Evolutionary conservation across 2,888 invertebrate species (phyloP).

Genomic region (Galeruca laticollis): DNA sequence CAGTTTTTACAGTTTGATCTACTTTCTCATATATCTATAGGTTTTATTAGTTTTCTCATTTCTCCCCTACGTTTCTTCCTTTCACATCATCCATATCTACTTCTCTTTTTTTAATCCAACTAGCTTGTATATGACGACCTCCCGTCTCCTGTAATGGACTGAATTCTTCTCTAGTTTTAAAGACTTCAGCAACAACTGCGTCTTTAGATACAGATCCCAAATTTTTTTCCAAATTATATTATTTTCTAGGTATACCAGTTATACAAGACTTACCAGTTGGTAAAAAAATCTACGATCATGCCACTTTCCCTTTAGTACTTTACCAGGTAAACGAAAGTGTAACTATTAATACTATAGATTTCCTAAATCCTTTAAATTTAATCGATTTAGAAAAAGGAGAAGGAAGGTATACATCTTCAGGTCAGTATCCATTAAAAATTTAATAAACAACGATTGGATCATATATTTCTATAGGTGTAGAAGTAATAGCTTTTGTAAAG

Average conservation of each 20-base stretch:
- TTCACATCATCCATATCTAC: too few relatives aligned
- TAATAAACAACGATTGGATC: slow-evolving; percentile 45
- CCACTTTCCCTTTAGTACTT: slow-evolving; percentile 68
- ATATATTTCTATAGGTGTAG: slow-evolving; percentile 65
- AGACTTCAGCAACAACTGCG: too few relatives aligned
- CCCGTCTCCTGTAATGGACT: too few relatives aligned
- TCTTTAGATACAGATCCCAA: too few relatives aligned
- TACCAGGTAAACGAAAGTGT: slow-evolving; percentile 51
- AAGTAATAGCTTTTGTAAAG: slow-evolving; percentile 72
- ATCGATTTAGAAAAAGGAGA: slow-evolving; percentile 13
- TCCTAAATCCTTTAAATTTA: slow-evolving; percentile 21
- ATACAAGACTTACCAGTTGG: slow-evolving; percentile 77
- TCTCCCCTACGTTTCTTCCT: too few relatives aligned
- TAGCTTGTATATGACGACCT: too few relatives aligned
- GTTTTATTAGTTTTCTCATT: too few relatives aligned
- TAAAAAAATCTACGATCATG: slow-evolving; percentile 73
- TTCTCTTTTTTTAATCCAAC: too few relatives aligned
- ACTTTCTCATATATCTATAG: too few relatives aligned
- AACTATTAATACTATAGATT: slow-evolving; percentile 17
- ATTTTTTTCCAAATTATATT: not conserved
- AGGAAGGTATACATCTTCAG: slow-evolving; percentile 33
- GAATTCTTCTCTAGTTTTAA: too few relatives aligned
- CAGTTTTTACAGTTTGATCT: too few relatives aligned
- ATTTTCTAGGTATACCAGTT: slow-evolving; percentile 69
- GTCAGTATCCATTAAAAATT: slow-evolving; percentile 15